Evolutionary conservation across 2,888 invertebrate species (phyloP).

Genomic region (Ramazzottius varieornatus): DNA sequence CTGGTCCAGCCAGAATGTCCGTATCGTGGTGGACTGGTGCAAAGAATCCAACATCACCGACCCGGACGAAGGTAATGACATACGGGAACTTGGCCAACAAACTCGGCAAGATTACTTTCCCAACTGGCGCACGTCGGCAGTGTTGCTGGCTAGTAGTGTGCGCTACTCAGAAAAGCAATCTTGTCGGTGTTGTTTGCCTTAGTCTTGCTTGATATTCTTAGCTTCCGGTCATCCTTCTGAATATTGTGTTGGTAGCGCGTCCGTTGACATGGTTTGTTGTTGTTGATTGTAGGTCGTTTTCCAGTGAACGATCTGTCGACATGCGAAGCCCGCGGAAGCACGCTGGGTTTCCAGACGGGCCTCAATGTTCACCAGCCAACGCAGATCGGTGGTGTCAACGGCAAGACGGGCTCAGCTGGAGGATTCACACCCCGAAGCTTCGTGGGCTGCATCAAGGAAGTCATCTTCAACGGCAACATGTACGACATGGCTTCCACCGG

Average conservation of each 20-base stretch:
- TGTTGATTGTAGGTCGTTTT: too few species aligned
- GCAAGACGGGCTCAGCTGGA: neutral
- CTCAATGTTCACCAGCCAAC: constrained; percentile 79
- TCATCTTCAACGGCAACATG: constrained; percentile 61
- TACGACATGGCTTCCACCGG: constrained; percentile 7
- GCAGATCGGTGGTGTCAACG: constrained; percentile 58
- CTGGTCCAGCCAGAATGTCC: constrained; percentile 45
- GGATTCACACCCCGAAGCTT: constrained; percentile 44
- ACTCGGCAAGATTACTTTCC: too few species aligned
- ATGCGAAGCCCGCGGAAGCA: constrained; percentile 63
- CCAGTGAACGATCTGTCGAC: constrained; percentile 63
- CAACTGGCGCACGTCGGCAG: too few species aligned
- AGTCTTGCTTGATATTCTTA: too few species aligned
- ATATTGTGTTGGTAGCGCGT: too few species aligned
- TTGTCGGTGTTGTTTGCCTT: too few species aligned
- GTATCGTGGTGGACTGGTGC: constrained; percentile 75
- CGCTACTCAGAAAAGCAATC: too few species aligned
- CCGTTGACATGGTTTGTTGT: too few species aligned
- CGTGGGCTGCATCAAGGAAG: constrained; percentile 78
- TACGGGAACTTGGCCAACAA: too few species aligned
- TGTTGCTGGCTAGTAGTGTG: too few species aligned
- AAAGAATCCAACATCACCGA: constrained; percentile 63
- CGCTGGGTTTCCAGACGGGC: constrained; percentile 81
- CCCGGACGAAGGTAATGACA: constrained; percentile 44
- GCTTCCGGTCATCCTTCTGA: too few species aligned